Base-by-base conservation (phyloP, 2,113 vertebrate genomes). In the Sphaerodactylus townsendi region DNA sequence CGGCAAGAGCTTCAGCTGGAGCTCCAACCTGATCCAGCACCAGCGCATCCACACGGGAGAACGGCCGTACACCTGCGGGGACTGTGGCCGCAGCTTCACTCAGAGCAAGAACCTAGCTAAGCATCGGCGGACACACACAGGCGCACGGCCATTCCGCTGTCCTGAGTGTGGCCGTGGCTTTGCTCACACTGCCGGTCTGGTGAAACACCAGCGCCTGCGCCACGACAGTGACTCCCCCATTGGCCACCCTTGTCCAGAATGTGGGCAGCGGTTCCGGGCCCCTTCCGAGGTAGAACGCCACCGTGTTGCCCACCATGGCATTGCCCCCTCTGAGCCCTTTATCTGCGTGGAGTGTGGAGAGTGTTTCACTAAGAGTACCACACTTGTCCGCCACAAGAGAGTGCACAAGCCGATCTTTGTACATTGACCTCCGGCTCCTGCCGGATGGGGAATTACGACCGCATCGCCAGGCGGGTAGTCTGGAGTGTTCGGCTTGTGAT, bases 41-140 rank as follows among this genome's bases (percentile, higher is more conserved):
- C 94, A 94, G 91, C 86, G 94, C 85, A 94, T 95, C 87, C 94
- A 95, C 86, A 95, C 94, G 0, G 94, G 93, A 15, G 94, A 94
- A 91, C 93, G 94, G 77, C 95, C 95, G 44, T 95, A 95, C 64
- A 90, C 78, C 50, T 96, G 95, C 35, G 93, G 90, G 89, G 93
- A 95, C 77, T 96, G 96, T 23, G 96, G 96, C 6, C 95, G 95
- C 83, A 96, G 95, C 90, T 96, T 96, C 91, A 96, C 95, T 0
- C 95, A 96, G 85, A 95, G 95, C 93, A 95, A 95, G 85, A 96
- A 95, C 88, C 91, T 96, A 79, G 95, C 95, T 87, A 96, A 96
- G 70, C 96, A 96, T 86, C 95, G 95, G 53, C 95, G 96, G 53
- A 95, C 94, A 6, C 96, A 96, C 77, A 93, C 94, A 0, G 90